These are phyloP conservation scores for Steatocranus sp. DNA, from an alignment of 2,797 vertebrate genomes.

Conservation along the genomic window DNA sequence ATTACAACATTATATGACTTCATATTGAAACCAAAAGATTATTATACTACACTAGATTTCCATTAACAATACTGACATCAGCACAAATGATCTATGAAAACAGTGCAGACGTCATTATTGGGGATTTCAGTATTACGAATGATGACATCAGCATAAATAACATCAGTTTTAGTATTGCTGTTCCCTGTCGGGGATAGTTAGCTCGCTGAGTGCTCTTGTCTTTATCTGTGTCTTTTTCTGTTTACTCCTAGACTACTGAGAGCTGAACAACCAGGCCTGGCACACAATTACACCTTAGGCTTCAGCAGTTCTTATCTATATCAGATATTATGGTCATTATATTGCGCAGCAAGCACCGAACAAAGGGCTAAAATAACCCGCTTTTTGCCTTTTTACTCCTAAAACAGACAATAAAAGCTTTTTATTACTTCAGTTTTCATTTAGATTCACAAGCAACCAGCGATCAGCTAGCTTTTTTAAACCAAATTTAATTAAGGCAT, in stretches of 20 bases:
- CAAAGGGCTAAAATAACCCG: not conserved
- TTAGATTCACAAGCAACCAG: not conserved
- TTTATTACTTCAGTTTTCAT: not conserved
- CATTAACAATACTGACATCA: not conserved
- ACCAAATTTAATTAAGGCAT: not conserved
- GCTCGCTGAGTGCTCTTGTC: not conserved
- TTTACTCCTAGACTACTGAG: not conserved
- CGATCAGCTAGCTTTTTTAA: not conserved
- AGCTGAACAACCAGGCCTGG: not conserved
- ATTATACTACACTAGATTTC: not conserved
- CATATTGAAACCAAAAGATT: not conserved
- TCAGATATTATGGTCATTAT: not conserved
- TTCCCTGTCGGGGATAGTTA: not conserved
- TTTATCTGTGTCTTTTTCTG: not conserved
- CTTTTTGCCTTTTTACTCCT: not conserved
- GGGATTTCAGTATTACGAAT: not conserved
- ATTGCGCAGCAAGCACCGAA: not conserved
- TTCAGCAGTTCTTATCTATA: not conserved
- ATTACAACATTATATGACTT: not conserved
- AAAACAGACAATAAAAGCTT: not conserved
- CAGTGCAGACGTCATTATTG: not conserved
- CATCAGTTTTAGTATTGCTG: not conserved
- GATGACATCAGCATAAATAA: not conserved
- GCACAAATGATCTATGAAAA: not conserved
- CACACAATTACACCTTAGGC: not conserved